Base-by-base conservation (phyloP, 2,888 invertebrate species). In the Silvanus unidentatus region DNA sequence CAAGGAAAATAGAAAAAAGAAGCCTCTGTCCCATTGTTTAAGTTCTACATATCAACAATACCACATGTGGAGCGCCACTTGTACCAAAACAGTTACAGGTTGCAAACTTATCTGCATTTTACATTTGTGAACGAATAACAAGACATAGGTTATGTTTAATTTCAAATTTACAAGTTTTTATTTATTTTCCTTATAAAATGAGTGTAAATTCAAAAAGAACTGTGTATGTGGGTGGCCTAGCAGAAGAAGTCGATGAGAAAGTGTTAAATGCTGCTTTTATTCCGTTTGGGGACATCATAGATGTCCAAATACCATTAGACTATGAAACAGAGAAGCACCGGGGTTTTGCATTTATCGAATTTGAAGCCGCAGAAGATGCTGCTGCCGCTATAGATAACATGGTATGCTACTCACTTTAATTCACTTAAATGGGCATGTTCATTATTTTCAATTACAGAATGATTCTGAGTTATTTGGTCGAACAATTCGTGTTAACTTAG, bases 321-420 rank as follows among this genome's bases (percentile, higher is more conserved):
- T 99, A 97, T 76, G 96, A 98, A 73, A 85, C 88, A 43, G 95
- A 97, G 66, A 95, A 94, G 65, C 97, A 98, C 66, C 78, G 97
- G 64, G 97, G 97, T n/a, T 99, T 97, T 75, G 96, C 97, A 1
- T 99, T 99, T 69, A 87, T 99, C 53, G 99, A 99, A 74, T 99
- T 94, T 75, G 99, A 99, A 74, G 80, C 84, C 55, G 87, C 92
- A 6, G 98, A 98, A 75, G 99, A 99, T 80, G 97, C 98, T n/a
- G 88, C 92, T 8, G 91, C 96, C 27, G 97, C 98, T 38, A 97
- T 99, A 60, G 98, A 99, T 72, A 99, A 99, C 65, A 97, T 99
- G 98, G 93, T 93, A 73, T 64, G 68, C n/a, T n/a, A n/a, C n/a
- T n/a, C n/a, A n/a, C n/a, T n/a, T n/a, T 15, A 37, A 11, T 15